Evolutionary conservation across 2,797 vertebrate genomes (phyloP).

Genomic region (Gila robusta): DNA sequence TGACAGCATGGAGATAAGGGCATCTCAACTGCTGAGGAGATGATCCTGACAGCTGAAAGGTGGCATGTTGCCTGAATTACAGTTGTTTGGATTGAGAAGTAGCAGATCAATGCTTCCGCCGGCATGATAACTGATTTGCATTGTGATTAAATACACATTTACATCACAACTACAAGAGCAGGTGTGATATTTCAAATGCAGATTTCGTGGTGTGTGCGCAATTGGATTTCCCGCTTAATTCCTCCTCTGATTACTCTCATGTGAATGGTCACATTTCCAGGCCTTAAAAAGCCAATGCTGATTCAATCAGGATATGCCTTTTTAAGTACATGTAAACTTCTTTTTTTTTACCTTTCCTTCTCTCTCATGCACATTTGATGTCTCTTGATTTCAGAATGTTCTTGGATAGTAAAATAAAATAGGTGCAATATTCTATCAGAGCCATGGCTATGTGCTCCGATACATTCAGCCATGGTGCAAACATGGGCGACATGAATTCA

Average conservation of each 20-base stretch:
- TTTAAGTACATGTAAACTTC: background rate
- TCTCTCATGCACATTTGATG: background rate
- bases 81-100: background rate
- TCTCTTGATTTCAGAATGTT: background rate
- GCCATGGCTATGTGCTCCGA: background rate
- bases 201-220: background rate
- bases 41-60: conserved; percentile 37
- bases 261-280: conserved; percentile 17
- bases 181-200: conserved; percentile 4
- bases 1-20: conserved; percentile 20
- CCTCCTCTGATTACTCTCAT: conserved; percentile 19
- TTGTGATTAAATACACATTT: background rate
- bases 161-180: conserved; percentile 3
- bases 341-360: conserved; percentile 4
- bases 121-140: background rate
- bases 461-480: background rate
- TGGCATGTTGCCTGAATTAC: background rate
- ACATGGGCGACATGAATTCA: background rate
- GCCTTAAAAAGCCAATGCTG: conserved; percentile 10
- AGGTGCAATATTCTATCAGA: background rate
- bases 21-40: background rate
- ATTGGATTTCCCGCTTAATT: background rate
- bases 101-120: background rate
- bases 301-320: conserved; percentile 11
- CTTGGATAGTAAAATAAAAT: background rate